Evolutionary conservation across 2,888 invertebrate genomes (phyloP).

Genomic region (Conchocele bisecta): DNA sequence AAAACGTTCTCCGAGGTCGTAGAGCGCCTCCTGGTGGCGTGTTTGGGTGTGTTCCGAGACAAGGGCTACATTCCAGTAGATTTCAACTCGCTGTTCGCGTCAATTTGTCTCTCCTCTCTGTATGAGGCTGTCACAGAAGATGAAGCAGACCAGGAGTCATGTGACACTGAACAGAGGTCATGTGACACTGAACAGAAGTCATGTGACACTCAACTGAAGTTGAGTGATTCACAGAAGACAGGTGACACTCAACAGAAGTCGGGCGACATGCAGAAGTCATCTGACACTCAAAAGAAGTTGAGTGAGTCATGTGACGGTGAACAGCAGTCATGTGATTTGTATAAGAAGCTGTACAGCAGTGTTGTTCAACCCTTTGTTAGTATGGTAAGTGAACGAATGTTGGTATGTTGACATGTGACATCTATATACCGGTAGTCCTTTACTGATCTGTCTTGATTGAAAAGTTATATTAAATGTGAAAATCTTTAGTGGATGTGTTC

Average conservation of each 20-base stretch:
- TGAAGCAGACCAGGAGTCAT: not conserved
- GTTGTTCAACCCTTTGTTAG: conserved; percentile 32
- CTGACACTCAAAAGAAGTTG: conserved; percentile 1
- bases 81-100: conserved; percentile 42
- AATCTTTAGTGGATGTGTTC: too few relatives aligned
- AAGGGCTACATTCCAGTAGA: conserved; percentile 52
- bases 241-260: conserved; percentile 1
- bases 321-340: conserved; percentile 12
- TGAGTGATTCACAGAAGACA: too few relatives aligned
- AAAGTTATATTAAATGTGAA: too few relatives aligned
- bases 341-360: conserved; percentile 19
- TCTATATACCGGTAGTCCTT: too few relatives aligned
- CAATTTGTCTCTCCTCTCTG: conserved; percentile 36
- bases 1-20: conserved; percentile 19
- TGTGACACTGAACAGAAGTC: too few relatives aligned
- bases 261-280: conserved; percentile 7
- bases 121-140: conserved; percentile 17
- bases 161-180: not conserved
- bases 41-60: conserved; percentile 32
- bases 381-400: conserved; percentile 45
- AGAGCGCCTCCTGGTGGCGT: conserved; percentile 11
- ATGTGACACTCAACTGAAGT: too few relatives aligned
- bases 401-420: too few relatives aligned
- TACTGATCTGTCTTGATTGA: too few relatives aligned
- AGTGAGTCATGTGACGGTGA: conserved; percentile 2